Evolutionary conservation across 2,797 vertebrate genomes (phyloP), one percentile per base, ranked within the genome.

Genomic region (Acipenser oxyrinchus): DNA sequence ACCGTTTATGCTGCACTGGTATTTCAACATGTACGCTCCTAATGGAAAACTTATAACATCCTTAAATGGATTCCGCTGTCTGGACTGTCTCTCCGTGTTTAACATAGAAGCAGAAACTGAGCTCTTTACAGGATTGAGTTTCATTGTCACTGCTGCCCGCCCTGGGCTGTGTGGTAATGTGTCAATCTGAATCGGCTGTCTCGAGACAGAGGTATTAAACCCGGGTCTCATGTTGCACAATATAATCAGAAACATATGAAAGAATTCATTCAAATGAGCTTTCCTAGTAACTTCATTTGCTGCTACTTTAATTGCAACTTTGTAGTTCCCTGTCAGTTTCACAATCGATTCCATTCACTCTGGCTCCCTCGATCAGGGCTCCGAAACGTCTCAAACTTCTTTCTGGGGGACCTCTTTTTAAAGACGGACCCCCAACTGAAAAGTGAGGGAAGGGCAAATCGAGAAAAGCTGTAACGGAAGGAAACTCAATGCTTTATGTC

Each of bases 221-320:
- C 81, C 80, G 78, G 64, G 82, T 79, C 81, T 88, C 87, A 81
- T 86, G 80, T 85, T 88, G 81, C 78, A 75, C 11, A 55, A 62
- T n/a, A 70, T 87, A 89, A 89, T 79, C 80, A 81, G 79, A 82
- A 89, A 74, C 87, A 89, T 66, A 83, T 87, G 85, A 71, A 65
- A 70, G 75, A 70, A 78, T 69, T 64, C 62, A 78, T 63, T 67
- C 49, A 72, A 66, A 74, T 69, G 57, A 67, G 8, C 65, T 70
- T 60, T 50, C 77, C 66, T 70, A 70, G 71, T 71, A 74, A 79
- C 79, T 80, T 86, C 81, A 86, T 82, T 77, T 81, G 87, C 85
- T 75, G 74, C 77, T 83, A 81, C 81, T 85, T 86, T 86, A 86
- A 86, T 86, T 81, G 78, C 74, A 69, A 69, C 71, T 78, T 75